These are phyloP conservation scores for Drosophila tsacasi DNA, from an alignment of 1,140 invertebrate species.

Conservation along the genomic window DNA sequence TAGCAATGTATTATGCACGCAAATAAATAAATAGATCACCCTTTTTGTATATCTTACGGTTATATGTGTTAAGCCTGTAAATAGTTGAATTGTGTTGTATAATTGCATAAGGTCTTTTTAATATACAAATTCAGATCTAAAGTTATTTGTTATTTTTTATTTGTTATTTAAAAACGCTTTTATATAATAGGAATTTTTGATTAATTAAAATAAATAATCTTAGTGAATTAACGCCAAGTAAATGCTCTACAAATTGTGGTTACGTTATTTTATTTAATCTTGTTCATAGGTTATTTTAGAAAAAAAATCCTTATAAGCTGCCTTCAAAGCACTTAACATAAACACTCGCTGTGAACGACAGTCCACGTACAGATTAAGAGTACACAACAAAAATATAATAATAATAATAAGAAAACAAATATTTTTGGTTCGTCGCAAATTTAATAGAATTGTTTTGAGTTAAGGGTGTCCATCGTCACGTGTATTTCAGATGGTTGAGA, in stretches of 20 bases:
- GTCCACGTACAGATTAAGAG: too few relatives aligned
- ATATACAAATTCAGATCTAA: slow-evolving; percentile 46
- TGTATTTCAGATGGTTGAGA: neutral
- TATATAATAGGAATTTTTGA: slow-evolving; percentile 68
- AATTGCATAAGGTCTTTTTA: slow-evolving; percentile 61
- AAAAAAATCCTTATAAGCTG: neutral
- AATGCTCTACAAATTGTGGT: slow-evolving; percentile 20
- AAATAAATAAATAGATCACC: slow-evolving; percentile 30
- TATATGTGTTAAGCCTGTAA: slow-evolving; percentile 61
- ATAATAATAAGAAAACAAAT: too few relatives aligned
- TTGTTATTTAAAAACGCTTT: slow-evolving; percentile 72
- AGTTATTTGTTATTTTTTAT: slow-evolving; percentile 74
- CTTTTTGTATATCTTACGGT: slow-evolving; percentile 45
- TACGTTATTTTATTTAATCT: neutral
- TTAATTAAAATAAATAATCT: slow-evolving; percentile 55
- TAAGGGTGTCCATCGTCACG: neutral
- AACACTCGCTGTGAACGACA: too few relatives aligned
- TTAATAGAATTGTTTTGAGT: neutral
- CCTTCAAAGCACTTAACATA: neutral
- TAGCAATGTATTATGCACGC: slow-evolving; percentile 43
- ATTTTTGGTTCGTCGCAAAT: neutral
- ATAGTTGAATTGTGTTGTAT: slow-evolving; percentile 72
- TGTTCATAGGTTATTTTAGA: neutral
- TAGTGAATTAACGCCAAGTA: slow-evolving; percentile 61
- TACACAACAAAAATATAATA: too few relatives aligned